Conservation (phyloP, 2,888 invertebrate species). For the Anoncus sp. region DNA sequence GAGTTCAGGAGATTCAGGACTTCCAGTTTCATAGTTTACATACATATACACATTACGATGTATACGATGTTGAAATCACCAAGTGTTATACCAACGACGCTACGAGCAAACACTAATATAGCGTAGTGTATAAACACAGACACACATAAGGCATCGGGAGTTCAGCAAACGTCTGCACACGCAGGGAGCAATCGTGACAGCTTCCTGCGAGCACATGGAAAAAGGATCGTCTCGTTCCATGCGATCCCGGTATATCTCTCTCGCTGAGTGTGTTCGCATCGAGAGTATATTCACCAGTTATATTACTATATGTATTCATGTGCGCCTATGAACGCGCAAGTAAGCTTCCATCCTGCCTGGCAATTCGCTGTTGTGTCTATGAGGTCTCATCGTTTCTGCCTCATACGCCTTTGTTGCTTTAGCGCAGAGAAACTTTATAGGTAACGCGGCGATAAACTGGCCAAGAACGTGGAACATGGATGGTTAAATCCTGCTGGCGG, state of each 20-base stretch:
- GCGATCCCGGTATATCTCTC: slow-evolving; percentile 56
- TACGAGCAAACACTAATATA: slow-evolving; percentile 29
- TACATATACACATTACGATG: too few relatives aligned
- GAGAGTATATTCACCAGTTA: not conserved
- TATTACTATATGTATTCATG: slow-evolving; percentile 27
- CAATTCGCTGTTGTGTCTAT: slow-evolving; percentile 53
- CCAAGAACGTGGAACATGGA: slow-evolving; percentile 48
- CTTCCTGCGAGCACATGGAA: slow-evolving; percentile 73
- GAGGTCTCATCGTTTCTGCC: slow-evolving; percentile 41
- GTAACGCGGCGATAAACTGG: slow-evolving; percentile 61
- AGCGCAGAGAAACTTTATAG: slow-evolving; percentile 45
- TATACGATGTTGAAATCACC: slow-evolving; percentile 35
- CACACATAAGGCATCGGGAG: slow-evolving; percentile 29
- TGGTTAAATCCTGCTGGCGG: slow-evolving; percentile 54
- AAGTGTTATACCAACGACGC: slow-evolving; percentile 23
- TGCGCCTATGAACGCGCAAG: slow-evolving; percentile 43
- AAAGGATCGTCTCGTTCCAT: slow-evolving; percentile 72
- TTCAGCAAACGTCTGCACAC: slow-evolving; percentile 58
- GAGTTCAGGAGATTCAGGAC: slow-evolving; percentile 49
- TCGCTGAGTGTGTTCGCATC: slow-evolving; percentile 1
- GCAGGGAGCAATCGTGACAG: slow-evolving; percentile 68
- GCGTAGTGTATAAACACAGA: slow-evolving; percentile 7
- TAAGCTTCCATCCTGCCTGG: slow-evolving; percentile 55
- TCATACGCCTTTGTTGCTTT: slow-evolving; percentile 44
- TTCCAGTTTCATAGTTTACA: slow-evolving; percentile 40